Conservation (phyloP, 2,113 vertebrate genomes). For the Etheostoma spectabile region DNA sequence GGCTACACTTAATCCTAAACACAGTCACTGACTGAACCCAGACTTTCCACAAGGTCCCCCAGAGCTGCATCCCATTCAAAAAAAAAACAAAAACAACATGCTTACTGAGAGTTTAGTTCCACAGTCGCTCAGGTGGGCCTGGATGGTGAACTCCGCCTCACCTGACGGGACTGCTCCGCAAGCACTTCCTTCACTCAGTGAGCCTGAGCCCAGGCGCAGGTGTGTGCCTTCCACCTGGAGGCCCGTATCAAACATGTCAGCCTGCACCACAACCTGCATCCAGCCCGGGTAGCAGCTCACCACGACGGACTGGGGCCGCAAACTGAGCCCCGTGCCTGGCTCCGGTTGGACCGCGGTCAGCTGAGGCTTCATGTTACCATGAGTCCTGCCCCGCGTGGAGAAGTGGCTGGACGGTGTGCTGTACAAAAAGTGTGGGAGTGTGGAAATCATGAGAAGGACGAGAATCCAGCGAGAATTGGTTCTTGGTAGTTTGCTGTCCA, state of each 20-base stretch:
- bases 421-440: neutral
- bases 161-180: constrained; percentile 61
- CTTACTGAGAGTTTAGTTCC: constrained; percentile 78
- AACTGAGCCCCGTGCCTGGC: neutral
- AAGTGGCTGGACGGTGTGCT: neutral
- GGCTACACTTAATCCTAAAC: neutral
- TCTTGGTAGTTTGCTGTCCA: constrained; percentile 35
- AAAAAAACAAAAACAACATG: neutral
- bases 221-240: constrained; percentile 58
- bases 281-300: constrained; percentile 73
- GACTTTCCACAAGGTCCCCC: neutral
- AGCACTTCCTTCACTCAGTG: neutral
- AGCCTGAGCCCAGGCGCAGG: constrained; percentile 60
- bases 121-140: constrained; percentile 62
- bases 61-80: neutral
- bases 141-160: constrained; percentile 60
- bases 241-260: constrained; percentile 72
- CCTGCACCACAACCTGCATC: constrained; percentile 72
- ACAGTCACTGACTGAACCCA: neutral
- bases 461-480: constrained; percentile 16
- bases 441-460: constrained; percentile 9
- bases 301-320: constrained; percentile 27
- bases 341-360: neutral
- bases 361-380: neutral
- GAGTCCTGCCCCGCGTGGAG: neutral